Conservation (phyloP, 2,888 invertebrate species). For the Gibbula magus region DNA sequence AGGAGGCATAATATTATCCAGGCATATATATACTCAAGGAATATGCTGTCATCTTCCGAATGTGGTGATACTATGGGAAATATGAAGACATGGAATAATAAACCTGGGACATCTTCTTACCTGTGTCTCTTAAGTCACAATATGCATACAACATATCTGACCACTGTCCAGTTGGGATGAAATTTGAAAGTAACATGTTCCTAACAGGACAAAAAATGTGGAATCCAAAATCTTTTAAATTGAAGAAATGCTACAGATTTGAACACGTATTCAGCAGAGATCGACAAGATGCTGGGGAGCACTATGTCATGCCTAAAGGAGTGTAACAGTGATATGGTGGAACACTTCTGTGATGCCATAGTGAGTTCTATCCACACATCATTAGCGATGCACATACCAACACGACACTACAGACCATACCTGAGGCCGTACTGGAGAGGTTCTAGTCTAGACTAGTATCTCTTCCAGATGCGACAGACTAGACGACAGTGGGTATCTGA, state of each 20-base stretch:
- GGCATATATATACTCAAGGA: background rate
- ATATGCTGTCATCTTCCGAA: background rate
- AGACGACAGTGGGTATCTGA: background rate
- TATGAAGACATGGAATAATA: background rate
- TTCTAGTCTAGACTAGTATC: background rate
- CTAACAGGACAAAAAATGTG: background rate
- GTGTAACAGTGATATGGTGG: background rate
- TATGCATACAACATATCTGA: background rate
- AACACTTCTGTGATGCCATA: background rate
- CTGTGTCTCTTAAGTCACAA: too few species aligned
- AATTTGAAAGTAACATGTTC: background rate
- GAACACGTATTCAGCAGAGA: background rate
- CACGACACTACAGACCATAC: background rate
- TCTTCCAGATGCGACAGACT: background rate
- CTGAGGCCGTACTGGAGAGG: slow-evolving; percentile 1
- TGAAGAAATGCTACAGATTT: background rate
- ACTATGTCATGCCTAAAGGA: background rate
- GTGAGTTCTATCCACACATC: background rate
- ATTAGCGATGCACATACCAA: background rate
- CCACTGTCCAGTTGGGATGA: background rate
- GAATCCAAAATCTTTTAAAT: background rate
- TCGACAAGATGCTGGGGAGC: background rate
- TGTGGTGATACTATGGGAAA: background rate
- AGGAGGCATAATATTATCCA: background rate
- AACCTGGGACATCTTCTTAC: background rate